A percentile compares a stretch with the other conserved stretches of the same genome.
Conservation (phyloP, 2,888 invertebrate genomes). For the Nezara viridula region DNA sequence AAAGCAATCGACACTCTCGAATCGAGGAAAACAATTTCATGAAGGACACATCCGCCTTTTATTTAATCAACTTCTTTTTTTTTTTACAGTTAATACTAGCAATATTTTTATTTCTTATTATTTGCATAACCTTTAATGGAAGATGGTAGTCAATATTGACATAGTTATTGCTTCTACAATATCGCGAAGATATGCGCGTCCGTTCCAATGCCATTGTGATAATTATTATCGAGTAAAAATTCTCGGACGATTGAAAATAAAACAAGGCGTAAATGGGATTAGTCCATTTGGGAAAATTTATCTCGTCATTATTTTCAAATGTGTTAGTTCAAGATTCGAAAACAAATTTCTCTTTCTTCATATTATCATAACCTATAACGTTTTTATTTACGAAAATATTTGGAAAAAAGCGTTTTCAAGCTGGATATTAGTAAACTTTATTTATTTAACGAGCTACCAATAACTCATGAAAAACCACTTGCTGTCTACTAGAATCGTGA, state of each 20-base stretch:
- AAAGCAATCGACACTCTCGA: not conserved
- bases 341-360: too few relatives aligned
- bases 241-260: not conserved
- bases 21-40: not conserved
- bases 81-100: not conserved
- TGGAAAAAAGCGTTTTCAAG: too few relatives aligned
- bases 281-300: not conserved
- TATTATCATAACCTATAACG: too few relatives aligned
- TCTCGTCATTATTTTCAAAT: too few relatives aligned
- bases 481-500: too few relatives aligned
- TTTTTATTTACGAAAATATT: too few relatives aligned
- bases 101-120: not conserved
- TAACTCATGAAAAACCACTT: too few relatives aligned
- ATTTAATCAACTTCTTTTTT: not conserved
- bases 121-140: not conserved
- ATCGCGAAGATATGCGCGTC: not conserved
- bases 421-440: too few relatives aligned
- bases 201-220: not conserved
- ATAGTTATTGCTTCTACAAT: not conserved
- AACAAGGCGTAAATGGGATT: not conserved
- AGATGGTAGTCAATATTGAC: not conserved
- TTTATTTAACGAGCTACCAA: too few relatives aligned
- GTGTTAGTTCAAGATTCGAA: too few relatives aligned
- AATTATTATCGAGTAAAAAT: not conserved
- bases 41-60: not conserved